Base-by-base conservation (phyloP, 2,797 vertebrate genomes). In the Notolepis coatsorum region DNA sequence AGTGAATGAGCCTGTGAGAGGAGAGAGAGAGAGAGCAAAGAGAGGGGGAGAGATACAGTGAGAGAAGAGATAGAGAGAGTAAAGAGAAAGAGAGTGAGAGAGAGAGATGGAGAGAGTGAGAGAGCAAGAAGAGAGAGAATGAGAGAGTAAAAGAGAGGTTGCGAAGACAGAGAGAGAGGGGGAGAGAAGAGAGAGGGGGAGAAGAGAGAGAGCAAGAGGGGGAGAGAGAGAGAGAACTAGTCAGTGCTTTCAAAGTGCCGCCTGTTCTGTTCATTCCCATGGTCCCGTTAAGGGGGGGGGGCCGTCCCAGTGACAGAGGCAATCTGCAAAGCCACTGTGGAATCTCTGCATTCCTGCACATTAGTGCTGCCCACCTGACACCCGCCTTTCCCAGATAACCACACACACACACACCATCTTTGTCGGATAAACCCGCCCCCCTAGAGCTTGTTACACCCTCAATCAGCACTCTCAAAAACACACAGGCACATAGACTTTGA, bases 281-380 rank as follows among this genome's bases (percentile, higher is more conserved):
- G 82, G 84, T 84, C 82, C 77, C 60, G 43, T 77, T 74, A 75
- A 80, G 71, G 53, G 75, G 71, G 67, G 72, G 43, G 4, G 63
- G 72, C 68, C 72, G 79, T 83, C 60, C 82, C 82, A 65, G 84
- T 88, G 88, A 88, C 85, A 89, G 71, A 43, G 80, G 64, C 75
- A 38, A 79, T 85, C 80, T 74, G 89, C 88, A 93, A 91, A 92
- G 89, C 88, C 85, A 87, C 84, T 79, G 80, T 90, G 88, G 90
- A 90, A 91, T 92, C 91, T 89, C 72, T 85, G 87, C 85, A 92
- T 93, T 93, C 91, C 90, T 84, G 75, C 87, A 89, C 85, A 92
- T 93, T 93, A 93, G 90, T 92, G 90, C 91, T 88, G 90, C 90
- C 87, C 81, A 89, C 86, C 86, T 90, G 86, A 87, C 81, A 71